Percentiles rank a stretch among this genome's conserved stretches.
phyloP scores from a whole-genome alignment of 2,113 vertebrate genomes.

The Sturnira hondurensis region DNA sequence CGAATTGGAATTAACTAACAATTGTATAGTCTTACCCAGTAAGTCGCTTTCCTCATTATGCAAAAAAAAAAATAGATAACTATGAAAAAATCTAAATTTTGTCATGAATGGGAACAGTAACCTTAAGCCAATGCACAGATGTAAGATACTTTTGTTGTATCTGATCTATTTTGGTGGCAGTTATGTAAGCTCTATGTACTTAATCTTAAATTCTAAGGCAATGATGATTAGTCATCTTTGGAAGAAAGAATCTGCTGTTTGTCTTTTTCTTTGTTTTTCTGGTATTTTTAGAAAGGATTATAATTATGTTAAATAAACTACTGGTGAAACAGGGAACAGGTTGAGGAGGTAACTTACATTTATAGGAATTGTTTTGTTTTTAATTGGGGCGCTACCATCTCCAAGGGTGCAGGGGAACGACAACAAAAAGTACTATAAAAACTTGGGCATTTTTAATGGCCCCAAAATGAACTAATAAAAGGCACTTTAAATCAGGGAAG shows the following conservation, averaged over 20 bases:
- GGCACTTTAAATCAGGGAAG: background rate
- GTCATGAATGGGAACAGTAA: constrained; percentile 17
- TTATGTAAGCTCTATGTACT: constrained; percentile 3
- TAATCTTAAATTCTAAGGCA: constrained; percentile 22
- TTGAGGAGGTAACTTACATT: background rate
- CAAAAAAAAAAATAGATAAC: background rate
- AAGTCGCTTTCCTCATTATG: background rate
- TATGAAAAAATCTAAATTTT: constrained; percentile 21
- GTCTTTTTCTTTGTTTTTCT: background rate
- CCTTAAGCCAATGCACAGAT: background rate
- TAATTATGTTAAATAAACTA: constrained; percentile 32
- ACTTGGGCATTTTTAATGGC: background rate
- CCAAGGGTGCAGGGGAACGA: no score
- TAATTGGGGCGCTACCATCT: background rate
- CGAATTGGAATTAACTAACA: background rate
- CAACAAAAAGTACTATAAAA: background rate
- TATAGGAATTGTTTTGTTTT: background rate
- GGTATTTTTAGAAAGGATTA: background rate
- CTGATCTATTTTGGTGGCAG: constrained; percentile 34
- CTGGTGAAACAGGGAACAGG: background rate
- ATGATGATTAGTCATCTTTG: constrained; percentile 10
- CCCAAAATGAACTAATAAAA: background rate
- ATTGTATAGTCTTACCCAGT: background rate
- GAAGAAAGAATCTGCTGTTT: background rate
- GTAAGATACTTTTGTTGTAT: constrained; percentile 29